These are phyloP conservation scores for Metopia argyrocephala DNA, from an alignment of 2,888 invertebrate species.

Conservation along the genomic window DNA sequence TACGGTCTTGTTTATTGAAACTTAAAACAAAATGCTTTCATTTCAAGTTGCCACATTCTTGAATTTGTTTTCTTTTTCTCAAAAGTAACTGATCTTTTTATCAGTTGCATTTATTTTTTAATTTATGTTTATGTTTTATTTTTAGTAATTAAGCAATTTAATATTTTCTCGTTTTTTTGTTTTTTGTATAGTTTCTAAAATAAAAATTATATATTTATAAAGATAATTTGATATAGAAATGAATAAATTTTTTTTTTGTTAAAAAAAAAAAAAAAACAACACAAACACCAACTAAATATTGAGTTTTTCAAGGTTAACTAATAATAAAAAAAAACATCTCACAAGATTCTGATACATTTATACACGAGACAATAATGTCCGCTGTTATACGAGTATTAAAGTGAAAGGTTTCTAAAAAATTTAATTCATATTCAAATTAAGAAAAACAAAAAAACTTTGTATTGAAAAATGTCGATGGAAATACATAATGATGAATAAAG, in stretches of 20 bases:
- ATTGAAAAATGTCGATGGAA: conserved; percentile 2
- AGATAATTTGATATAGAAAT: not conserved
- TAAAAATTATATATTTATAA: not conserved
- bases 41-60: no score
- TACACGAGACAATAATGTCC: not conserved
- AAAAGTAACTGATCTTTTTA: no score
- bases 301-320: conserved; percentile 34
- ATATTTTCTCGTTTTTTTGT: no score
- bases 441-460: conserved; percentile 7
- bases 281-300: not conserved
- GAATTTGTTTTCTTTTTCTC: no score
- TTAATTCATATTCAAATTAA: conserved; percentile 8
- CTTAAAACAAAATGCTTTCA: no score
- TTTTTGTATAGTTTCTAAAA: no score
- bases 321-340: conserved; percentile 11
- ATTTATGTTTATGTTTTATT: no score
- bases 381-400: no score
- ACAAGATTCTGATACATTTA: not conserved
- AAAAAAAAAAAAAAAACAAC: not conserved
- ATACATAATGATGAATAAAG: not conserved
- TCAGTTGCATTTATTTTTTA: no score
- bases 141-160: no score
- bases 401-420: conserved; percentile 40
- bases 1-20: no score
- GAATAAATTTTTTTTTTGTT: conserved; percentile 8